Evolutionary conservation across 2,797 vertebrate species (phyloP).

Genomic region (Neosilurus hyrtlii): DNA sequence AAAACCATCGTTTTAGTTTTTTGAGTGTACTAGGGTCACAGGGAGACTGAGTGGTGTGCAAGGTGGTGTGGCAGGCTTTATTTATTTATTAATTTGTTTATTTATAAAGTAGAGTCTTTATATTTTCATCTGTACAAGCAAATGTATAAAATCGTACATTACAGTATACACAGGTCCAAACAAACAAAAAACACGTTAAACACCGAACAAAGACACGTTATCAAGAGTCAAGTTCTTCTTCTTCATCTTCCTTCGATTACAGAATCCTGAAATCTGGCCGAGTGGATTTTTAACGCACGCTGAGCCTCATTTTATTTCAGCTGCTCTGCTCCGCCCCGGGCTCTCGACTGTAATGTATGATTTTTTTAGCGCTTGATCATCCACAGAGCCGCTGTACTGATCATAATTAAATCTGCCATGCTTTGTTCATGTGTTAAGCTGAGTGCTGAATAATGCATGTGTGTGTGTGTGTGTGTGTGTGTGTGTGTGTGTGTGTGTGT

Average conservation of each 20-base stretch:
- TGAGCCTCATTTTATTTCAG: background rate
- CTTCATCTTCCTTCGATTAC: background rate
- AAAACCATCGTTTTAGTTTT: no score
- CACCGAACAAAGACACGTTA: no score
- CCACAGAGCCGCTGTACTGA: background rate
- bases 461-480: background rate
- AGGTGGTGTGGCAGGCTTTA: no score
- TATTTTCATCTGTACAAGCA: no score
- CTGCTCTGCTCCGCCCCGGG: background rate
- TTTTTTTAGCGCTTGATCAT: slow-evolving; percentile 4
- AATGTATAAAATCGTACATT: no score
- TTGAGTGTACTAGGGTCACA: no score
- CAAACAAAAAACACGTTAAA: no score
- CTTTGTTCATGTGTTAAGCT: slow-evolving; percentile 13
- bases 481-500: slow-evolving; percentile 3
- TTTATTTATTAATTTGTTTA: no score
- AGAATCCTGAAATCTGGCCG: background rate
- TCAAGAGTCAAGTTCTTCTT: background rate
- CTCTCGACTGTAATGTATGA: slow-evolving; percentile 1
- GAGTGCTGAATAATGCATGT: background rate
- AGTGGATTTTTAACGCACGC: background rate
- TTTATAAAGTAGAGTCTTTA: no score
- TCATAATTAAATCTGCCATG: slow-evolving; percentile 13
- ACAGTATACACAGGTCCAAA: no score
- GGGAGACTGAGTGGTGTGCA: no score